Evolutionary conservation across 2,797 vertebrate species (phyloP).

Genomic region (Rhynchotus rufescens): DNA sequence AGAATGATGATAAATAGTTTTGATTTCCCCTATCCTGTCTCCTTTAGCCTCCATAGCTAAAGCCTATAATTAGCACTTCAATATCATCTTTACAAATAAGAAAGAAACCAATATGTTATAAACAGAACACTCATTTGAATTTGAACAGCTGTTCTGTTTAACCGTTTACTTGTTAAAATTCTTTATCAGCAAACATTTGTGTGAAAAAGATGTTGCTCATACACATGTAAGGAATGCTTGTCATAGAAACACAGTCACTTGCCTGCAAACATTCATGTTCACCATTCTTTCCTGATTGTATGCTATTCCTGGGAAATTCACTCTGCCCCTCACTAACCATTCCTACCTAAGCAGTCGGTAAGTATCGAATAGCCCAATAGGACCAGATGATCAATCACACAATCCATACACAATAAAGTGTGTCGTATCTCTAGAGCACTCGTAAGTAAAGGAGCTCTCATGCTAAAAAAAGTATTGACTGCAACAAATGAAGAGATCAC

Average conservation of each 20-base stretch:
- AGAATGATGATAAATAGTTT: background rate
- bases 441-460: background rate
- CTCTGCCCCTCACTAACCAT: background rate
- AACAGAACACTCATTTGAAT: background rate
- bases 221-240: background rate
- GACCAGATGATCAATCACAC: background rate
- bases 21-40: background rate
- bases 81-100: background rate
- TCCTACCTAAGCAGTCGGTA: background rate
- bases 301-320: background rate
- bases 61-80: background rate
- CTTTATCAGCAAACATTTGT: background rate
- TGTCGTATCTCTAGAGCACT: background rate
- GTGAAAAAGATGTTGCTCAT: background rate
- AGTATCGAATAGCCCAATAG: background rate
- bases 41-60: background rate
- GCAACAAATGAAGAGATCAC: background rate
- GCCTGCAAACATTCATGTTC: background rate
- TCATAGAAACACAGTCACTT: background rate
- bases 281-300: background rate
- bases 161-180: background rate
- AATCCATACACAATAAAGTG: background rate
- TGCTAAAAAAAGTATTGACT: background rate
- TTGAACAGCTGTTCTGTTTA: constrained; percentile 27
- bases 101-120: background rate